phyloP scores from a whole-genome alignment of 2,113 vertebrate genomes.

The Glareola pratincola region DNA sequence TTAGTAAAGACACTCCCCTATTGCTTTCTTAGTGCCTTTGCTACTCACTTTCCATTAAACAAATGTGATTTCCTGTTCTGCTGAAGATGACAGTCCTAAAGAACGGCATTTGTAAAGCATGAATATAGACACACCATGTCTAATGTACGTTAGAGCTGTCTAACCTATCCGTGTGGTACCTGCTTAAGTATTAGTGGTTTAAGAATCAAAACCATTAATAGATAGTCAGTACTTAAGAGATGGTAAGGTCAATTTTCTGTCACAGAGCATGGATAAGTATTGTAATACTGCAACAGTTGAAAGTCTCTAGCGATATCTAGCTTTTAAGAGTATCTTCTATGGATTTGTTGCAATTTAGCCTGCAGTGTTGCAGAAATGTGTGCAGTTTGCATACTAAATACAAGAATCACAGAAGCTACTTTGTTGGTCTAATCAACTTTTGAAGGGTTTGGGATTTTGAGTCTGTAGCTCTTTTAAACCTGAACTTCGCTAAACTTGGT shows the following conservation, averaged over 20 bases:
- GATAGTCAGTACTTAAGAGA: background rate
- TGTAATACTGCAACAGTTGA: background rate
- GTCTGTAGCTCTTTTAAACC: background rate
- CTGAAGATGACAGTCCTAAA: background rate
- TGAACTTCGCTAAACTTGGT: background rate
- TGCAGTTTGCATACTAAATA: background rate
- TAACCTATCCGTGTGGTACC: background rate
- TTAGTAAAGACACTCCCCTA: background rate
- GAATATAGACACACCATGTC: background rate
- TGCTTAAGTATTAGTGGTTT: background rate
- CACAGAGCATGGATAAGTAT: background rate
- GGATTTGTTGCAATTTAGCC: background rate
- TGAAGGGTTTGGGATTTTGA: background rate
- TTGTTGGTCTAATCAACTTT: background rate
- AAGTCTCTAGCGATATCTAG: background rate
- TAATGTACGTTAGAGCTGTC: no score
- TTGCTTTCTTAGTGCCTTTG: background rate
- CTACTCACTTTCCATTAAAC: background rate
- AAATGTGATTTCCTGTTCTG: background rate
- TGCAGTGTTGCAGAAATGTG: background rate
- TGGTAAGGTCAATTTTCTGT: background rate
- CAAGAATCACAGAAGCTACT: background rate
- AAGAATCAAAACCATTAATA: background rate
- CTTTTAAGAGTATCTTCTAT: background rate
- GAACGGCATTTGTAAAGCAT: background rate